Base-by-base conservation (phyloP, 2,888 invertebrate genomes). In the Neoascia interrupta region DNA sequence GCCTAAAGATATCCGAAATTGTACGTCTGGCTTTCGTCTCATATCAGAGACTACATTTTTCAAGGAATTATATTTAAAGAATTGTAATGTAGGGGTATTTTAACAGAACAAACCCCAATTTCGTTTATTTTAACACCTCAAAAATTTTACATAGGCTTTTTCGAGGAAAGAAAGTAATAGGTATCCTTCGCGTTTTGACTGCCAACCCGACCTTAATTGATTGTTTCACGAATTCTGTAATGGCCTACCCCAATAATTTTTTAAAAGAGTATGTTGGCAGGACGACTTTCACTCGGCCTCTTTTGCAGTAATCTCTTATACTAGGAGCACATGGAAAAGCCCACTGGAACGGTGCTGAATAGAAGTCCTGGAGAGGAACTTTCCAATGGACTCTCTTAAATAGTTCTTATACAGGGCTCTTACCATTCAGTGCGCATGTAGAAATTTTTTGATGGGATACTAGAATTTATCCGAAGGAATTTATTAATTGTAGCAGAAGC, bases 221-320 rank as follows among this genome's bases (percentile, higher is more conserved):
- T 45, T 34, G 6, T 19, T 47, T 10, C 5, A 6, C 5, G 13
- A 45, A 54, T 39, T 47, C 53, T 5, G 2, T 45, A 37, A 68
- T 45, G 60, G 58, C 58, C 76, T 76, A 54, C 76, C 76, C 47
- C 76, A 76, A 76, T 51, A 70, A 21, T 36, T n/a, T 21, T 37
- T 15, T 0, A 1, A 34, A 70, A 63, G 70, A 58, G 53, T 4
- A 34, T 6, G n/a, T n/a, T n/a, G n/a, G n/a, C n/a, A n/a, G n/a
- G n/a, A n/a, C 39, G 13, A 31, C 23, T 19, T 11, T 45, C 69
- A n/a, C n/a, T n/a, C n/a, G n/a, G n/a, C n/a, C n/a, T 61, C 69
- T 34, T 34, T 31, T 6, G n/a, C 6, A 3, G 2, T 5, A 4
- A 34, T 28, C 69, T 70, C 60, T 70, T 61, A 69, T 60, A 60